A percentile compares a stretch with the other conserved stretches of the same genome.
Evolutionary conservation across 2,888 invertebrate species (phyloP).

Genomic region (Apodemia mormo): DNA sequence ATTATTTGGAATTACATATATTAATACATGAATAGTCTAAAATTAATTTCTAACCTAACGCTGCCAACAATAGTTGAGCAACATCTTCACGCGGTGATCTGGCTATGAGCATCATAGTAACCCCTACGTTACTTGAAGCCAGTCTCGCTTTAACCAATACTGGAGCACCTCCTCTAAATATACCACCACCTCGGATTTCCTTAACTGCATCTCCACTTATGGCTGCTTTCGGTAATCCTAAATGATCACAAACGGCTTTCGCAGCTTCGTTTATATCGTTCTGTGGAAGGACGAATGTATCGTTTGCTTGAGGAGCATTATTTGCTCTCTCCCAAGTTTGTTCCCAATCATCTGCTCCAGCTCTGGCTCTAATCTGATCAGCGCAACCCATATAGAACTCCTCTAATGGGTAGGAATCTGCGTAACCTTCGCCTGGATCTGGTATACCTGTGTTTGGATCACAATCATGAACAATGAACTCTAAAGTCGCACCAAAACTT

Average conservation of each 20-base stretch:
- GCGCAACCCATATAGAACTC: conserved; percentile 82
- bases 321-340: conserved; percentile 90
- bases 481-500: conserved; percentile 93
- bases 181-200: conserved; percentile 81
- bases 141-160: conserved; percentile 93
- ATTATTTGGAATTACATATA: conserved; percentile 14
- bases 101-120: conserved; percentile 96
- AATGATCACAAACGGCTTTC: conserved; percentile 65
- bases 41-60: conserved; percentile 85
- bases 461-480: conserved; percentile 97
- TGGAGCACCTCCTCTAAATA: conserved; percentile 95
- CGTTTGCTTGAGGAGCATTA: conserved; percentile 89
- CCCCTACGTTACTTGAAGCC: conserved; percentile 86
- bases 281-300: conserved; percentile 93
- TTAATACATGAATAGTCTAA: conserved; percentile 2
- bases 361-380: conserved; percentile 63
- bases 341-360: conserved; percentile 68
- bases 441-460: conserved; percentile 97
- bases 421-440: conserved; percentile 97
- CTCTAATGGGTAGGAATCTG: conserved; percentile 97
- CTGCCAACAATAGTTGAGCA: conserved; percentile 92
- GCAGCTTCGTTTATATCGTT: conserved; percentile 64
- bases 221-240: conserved; percentile 60
- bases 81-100: conserved; percentile 92
- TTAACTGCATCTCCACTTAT: conserved; percentile 67